Base-by-base conservation (phyloP, 2,888 invertebrate genomes). In the Cheilosia pagana region DNA sequence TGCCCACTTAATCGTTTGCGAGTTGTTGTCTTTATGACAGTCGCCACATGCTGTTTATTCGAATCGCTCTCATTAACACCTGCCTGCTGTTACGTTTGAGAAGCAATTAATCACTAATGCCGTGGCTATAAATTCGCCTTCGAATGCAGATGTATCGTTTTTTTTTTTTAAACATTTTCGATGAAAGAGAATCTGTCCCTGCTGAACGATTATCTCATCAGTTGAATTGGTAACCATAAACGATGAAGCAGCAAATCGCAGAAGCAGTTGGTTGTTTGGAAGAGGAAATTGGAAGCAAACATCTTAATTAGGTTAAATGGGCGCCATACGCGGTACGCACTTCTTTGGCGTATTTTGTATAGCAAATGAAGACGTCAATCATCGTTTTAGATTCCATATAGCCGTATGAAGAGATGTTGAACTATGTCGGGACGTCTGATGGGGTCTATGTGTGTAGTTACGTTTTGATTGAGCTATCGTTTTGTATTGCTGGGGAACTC, bases 291-390 rank as follows among this genome's bases (percentile, higher is more conserved):
- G 50, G 31, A 70, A 43, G 41, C 28, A 62, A 55, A 50, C 57
- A 63, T 75, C 74, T 83, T 83, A 83, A 83, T 83, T 83, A 74
- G 78, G 78, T 83, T 83, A 83, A 74, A 83, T 83, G 67, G 82
- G 82, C 82, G 78, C 82, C 82, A 63, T 78, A 74, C 82, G 78
- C 82, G 78, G 59, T 78, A 74, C 35, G 62, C 41, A 76, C 35
- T 63, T 60, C 70, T 70, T 81, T 59, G 52, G 41, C 28, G 52
- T 48, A 55, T 60, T 55, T 55, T 45, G 52, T 68, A n/a, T 7
- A 83, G 68, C 39, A 68, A 68, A 78, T 83, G 62, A 74, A 78
- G 68, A 83, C 45, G 78, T 83, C 82, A 83, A 83, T 83, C 78
- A 83, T 83, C 78, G 67, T 78, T 83, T 68, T 60, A 48, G 65